phyloP scores from a whole-genome alignment of 2,797 vertebrate species.

The Gastrophryne carolinensis region DNA sequence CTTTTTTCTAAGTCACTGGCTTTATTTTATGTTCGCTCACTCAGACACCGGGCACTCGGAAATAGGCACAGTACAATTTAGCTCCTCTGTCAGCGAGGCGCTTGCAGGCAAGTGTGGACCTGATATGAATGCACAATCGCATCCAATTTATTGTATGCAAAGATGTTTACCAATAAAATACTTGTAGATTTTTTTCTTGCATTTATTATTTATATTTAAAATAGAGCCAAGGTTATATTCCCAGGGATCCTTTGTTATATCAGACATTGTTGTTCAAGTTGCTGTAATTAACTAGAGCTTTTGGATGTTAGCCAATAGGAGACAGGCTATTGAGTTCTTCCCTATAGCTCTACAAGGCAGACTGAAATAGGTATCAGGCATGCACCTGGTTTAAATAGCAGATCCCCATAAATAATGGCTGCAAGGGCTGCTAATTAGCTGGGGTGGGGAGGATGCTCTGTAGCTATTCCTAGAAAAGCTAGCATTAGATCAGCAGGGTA shows the following conservation, averaged over 20 bases:
- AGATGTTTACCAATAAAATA: conserved; percentile 47
- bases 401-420: conserved; percentile 35
- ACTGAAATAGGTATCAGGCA: conserved; percentile 34
- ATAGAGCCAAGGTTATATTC: conserved; percentile 28
- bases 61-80: conserved; percentile 36
- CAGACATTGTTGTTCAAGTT: conserved; percentile 15
- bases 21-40: conserved; percentile 6
- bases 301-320: conserved; percentile 13
- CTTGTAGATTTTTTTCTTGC: conserved; percentile 19
- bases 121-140: conserved; percentile 37
- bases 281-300: conserved; percentile 32
- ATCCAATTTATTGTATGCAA: conserved; percentile 44
- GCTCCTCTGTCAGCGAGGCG: conserved; percentile 20
- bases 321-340: conserved; percentile 6
- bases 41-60: conserved; percentile 29
- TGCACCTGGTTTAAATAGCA: conserved; percentile 40
- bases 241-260: conserved; percentile 33
- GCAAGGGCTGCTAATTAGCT: conserved; percentile 22
- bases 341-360: conserved; percentile 6
- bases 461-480: conserved; percentile 1
- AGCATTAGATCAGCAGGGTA: conserved; percentile 3
- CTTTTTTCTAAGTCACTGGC: neutral
- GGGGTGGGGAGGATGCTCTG: neutral
- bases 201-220: conserved; percentile 42
- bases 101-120: conserved; percentile 39